These are phyloP conservation scores for Geococcyx californianus DNA, from an alignment of 2,113 vertebrate genomes.

Conservation along the genomic window DNA sequence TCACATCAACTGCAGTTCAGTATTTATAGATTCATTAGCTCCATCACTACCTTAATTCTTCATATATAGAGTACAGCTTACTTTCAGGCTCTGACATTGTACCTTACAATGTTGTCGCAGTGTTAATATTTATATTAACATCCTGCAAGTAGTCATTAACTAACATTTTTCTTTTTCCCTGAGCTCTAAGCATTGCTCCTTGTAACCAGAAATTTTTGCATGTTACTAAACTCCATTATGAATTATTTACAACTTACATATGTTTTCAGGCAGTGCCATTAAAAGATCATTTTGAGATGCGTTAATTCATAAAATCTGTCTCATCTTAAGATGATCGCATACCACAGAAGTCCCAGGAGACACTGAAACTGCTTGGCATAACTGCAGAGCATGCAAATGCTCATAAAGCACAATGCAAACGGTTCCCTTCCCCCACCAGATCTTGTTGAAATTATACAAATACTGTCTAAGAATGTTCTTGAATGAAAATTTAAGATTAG, in stretches of 20 bases:
- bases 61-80: background rate
- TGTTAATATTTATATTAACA: background rate
- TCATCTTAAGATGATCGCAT: background rate
- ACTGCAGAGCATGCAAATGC: background rate
- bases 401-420: rapidly evolving
- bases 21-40: background rate
- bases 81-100: background rate
- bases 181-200: background rate
- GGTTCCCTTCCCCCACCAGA: background rate
- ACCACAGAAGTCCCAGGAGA: background rate
- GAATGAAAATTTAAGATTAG: background rate
- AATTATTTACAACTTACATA: slow-evolving; percentile 26
- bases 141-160: background rate
- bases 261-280: background rate
- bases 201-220: background rate
- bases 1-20: rapidly evolving
- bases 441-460: too few relatives aligned
- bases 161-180: background rate
- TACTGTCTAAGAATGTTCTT: rapidly evolving
- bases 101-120: rapidly evolving
- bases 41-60: background rate
- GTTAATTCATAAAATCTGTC: background rate
- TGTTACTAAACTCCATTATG: background rate
- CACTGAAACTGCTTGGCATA: background rate
- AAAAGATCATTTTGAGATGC: background rate